These are phyloP conservation scores for Aphrocallistes beatrix DNA, from an alignment of 37 sponge, comb jelly and placozoan genomes.

Conservation along the genomic window DNA sequence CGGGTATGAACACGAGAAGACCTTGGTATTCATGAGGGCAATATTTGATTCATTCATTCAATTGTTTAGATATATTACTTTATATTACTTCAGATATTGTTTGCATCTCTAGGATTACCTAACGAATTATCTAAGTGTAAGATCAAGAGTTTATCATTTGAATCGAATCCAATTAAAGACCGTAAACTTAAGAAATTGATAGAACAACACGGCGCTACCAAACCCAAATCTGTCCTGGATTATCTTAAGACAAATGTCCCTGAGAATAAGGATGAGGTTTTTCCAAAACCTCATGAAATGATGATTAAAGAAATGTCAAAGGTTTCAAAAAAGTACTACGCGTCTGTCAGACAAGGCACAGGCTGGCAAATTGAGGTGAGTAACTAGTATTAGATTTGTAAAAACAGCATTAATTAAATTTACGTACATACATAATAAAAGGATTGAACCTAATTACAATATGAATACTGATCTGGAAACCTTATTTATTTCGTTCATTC, in stretches of 20 bases:
- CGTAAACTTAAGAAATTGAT: slow-evolving; percentile 59
- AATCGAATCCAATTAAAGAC: slow-evolving; percentile 63
- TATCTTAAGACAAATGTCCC: slow-evolving; percentile 37
- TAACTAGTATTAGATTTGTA: no score
- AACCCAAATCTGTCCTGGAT: slow-evolving; percentile 74
- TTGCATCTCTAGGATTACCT: background rate
- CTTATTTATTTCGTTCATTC: background rate
- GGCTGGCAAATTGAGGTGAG: background rate
- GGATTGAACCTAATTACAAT: no score
- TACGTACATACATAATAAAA: no score
- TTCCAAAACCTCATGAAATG: background rate
- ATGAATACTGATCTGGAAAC: background rate
- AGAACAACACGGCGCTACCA: slow-evolving; percentile 59
- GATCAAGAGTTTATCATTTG: slow-evolving; percentile 37
- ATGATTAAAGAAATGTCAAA: background rate
- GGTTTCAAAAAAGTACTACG: background rate
- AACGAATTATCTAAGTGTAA: slow-evolving; percentile 53
- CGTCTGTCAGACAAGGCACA: background rate
- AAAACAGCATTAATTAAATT: no score
- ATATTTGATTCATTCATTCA: no score
- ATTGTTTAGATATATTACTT: no score
- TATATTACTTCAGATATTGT: background rate
- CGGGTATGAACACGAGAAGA: background rate
- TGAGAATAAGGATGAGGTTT: background rate
- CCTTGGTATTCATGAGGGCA: background rate